Percentiles rank a stretch among this genome's conserved stretches.
Evolutionary conservation across 2,888 invertebrate genomes (phyloP).

Genomic region (Augochlorella aurata): DNA sequence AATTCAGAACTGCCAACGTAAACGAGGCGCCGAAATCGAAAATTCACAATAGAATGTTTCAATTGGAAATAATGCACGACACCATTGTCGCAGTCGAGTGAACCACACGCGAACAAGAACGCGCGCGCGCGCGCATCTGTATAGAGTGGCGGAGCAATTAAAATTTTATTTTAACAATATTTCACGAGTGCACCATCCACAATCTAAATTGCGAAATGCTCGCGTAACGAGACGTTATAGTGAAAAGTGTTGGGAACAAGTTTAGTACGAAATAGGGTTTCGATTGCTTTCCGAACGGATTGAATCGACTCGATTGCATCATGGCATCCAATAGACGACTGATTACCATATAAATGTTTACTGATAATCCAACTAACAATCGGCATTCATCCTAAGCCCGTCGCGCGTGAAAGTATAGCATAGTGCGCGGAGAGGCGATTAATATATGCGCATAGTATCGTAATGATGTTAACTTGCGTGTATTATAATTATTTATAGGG

Average conservation of each 20-base stretch:
- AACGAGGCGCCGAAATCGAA: constrained; percentile 25
- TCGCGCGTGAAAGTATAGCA: no score
- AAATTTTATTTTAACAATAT: constrained; percentile 48
- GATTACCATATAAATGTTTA: neutral
- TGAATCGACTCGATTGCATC: constrained; percentile 11
- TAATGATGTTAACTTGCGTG: no score
- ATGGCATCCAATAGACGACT: constrained; percentile 9
- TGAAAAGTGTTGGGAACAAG: constrained; percentile 26
- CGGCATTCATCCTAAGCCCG: neutral
- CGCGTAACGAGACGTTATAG: constrained; percentile 29
- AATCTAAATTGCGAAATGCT: constrained; percentile 38
- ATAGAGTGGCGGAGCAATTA: constrained; percentile 21
- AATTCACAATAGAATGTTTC: neutral
- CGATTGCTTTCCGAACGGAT: constrained; percentile 42
- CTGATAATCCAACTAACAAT: neutral
- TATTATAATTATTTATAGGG: no score
- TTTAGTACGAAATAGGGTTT: constrained; percentile 29
- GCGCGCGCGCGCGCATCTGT: neutral
- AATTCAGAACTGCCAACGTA: constrained; percentile 31
- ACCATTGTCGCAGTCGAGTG: constrained; percentile 36
- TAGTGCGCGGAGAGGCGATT: no score
- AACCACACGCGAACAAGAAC: constrained; percentile 15
- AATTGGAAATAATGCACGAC: neutral
- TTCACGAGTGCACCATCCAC: constrained; percentile 18
- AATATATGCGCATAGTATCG: no score